These are phyloP conservation scores for Oreonectes daqikongensis DNA, from an alignment of 2,797 vertebrate species.

Conservation along the genomic window DNA sequence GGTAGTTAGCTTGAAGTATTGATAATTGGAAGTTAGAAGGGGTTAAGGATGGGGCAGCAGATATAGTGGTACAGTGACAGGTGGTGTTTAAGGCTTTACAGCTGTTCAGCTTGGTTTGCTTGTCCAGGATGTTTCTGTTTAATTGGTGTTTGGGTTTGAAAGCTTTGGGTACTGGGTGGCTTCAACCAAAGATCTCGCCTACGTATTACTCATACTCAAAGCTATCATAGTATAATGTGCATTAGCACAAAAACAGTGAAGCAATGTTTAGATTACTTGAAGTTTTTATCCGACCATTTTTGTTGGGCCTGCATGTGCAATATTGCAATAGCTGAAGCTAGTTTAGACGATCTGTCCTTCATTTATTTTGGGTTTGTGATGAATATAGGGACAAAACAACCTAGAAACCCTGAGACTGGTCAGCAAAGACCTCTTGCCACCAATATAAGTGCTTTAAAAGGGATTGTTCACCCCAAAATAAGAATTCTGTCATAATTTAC, in stretches of 20 bases:
- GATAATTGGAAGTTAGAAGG: constrained; percentile 22
- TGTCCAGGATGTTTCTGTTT: constrained; percentile 4
- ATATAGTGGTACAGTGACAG: constrained; percentile 31
- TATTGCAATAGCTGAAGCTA: neutral
- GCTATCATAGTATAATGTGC: neutral
- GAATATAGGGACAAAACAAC: neutral
- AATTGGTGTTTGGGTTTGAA: constrained; percentile 31
- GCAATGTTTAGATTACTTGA: neutral
- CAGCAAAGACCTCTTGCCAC: too few relatives aligned
- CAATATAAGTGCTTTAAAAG: too few relatives aligned
- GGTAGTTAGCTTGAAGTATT: constrained; percentile 16
- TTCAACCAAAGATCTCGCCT: neutral
- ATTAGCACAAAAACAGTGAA: neutral
- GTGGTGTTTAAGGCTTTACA: constrained; percentile 31
- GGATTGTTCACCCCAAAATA: too few relatives aligned
- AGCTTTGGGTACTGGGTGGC: neutral
- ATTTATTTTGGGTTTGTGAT: neutral
- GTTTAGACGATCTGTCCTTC: neutral
- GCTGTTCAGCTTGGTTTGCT: constrained; percentile 24
- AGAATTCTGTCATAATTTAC: too few relatives aligned
- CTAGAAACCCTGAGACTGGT: too few relatives aligned
- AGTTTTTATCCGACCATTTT: neutral
- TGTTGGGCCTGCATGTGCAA: neutral
- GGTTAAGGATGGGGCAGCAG: constrained; percentile 8
- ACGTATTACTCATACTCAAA: neutral